Evolutionary conservation across 1,140 invertebrate species (phyloP).

Genomic region (Paralvinella palmiformis): DNA sequence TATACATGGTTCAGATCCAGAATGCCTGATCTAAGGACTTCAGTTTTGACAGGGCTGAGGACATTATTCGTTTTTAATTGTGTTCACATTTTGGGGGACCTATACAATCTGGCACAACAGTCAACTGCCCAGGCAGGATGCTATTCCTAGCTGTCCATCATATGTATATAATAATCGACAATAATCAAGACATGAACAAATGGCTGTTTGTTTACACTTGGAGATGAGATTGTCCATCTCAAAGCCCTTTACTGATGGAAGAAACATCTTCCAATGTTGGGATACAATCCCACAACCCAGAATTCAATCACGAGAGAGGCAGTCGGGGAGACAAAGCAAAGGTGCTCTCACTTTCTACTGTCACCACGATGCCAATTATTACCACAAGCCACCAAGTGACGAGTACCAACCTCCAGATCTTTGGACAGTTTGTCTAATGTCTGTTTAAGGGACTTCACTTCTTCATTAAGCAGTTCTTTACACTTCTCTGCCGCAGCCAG

Average conservation of each 20-base stretch:
- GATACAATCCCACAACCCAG: neutral
- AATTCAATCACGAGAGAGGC: neutral
- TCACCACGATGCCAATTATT: neutral
- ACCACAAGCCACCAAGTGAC: neutral
- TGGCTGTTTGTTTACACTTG: too few relatives aligned
- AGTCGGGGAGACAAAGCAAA: neutral
- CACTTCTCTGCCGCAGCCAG: slow-evolving; percentile 33
- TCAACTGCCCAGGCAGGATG: too few relatives aligned
- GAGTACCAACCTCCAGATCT: slow-evolving; percentile 27
- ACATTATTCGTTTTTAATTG: too few relatives aligned
- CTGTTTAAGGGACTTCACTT: slow-evolving; percentile 26
- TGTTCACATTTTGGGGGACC: too few relatives aligned
- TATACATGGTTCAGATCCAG: too few relatives aligned
- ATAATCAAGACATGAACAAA: too few relatives aligned
- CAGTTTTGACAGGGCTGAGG: too few relatives aligned
- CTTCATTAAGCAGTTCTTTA: slow-evolving; percentile 30
- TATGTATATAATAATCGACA: too few relatives aligned
- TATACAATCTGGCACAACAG: too few relatives aligned
- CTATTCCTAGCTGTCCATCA: too few relatives aligned
- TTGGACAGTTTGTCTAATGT: slow-evolving; percentile 25
- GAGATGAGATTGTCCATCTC: too few relatives aligned
- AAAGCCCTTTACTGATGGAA: neutral
- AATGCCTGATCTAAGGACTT: too few relatives aligned
- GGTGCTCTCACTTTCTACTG: neutral
- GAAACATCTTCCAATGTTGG: neutral